Evolutionary conservation across 2,113 vertebrate species (phyloP).

Genomic region (Sprattus sprattus): DNA sequence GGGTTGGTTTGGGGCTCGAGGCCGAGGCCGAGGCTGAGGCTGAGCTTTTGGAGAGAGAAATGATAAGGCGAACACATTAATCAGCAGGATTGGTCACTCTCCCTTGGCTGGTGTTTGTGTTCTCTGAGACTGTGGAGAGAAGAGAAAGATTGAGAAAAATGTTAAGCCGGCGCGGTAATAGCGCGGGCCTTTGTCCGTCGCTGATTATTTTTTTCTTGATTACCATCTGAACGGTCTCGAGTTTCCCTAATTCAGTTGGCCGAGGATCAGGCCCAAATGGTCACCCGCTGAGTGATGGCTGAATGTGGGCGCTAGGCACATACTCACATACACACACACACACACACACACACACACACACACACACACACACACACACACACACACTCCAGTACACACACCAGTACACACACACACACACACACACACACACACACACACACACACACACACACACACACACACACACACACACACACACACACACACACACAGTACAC

Average conservation of each 20-base stretch:
- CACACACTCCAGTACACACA: too few species aligned
- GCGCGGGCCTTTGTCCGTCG: conserved; percentile 59
- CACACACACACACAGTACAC: too few species aligned
- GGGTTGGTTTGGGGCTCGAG: conserved; percentile 25
- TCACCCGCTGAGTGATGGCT: conserved; percentile 72
- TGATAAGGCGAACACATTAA: background rate
- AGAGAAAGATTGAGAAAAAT: conserved; percentile 46
- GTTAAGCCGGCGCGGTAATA: conserved; percentile 62
- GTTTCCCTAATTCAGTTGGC: conserved; percentile 64
- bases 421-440: too few species aligned
- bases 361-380: too few species aligned
- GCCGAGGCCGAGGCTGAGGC: conserved; percentile 25
- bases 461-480: too few species aligned
- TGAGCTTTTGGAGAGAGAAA: background rate
- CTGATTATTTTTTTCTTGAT: conserved; percentile 74
- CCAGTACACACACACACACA: too few species aligned
- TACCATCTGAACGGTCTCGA: conserved; percentile 68
- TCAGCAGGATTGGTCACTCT: conserved; percentile 32
- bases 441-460: too few species aligned
- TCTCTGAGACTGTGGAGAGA: conserved; percentile 42
- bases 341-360: too few species aligned
- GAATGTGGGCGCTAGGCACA: conserved; percentile 61
- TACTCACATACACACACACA: too few species aligned
- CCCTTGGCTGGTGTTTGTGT: conserved; percentile 56
- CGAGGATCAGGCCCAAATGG: conserved; percentile 68